A percentile compares a stretch with the other conserved stretches of the same genome.
Evolutionary conservation across 2,797 vertebrate species (phyloP).

Genomic region (Periophthalmus magnuspinnatus): DNA sequence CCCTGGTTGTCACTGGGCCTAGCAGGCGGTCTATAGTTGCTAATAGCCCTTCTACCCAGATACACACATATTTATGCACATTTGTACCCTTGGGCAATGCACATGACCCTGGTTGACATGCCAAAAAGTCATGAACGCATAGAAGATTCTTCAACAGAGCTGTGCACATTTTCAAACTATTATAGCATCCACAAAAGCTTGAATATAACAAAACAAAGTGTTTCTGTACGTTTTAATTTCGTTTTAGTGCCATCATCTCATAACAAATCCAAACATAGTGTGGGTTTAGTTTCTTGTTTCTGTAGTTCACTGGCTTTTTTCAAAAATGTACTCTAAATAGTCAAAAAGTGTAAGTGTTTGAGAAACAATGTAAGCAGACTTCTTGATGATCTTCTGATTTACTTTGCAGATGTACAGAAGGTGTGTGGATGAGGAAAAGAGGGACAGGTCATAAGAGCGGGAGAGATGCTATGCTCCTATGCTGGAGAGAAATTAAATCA

Average conservation of each 20-base stretch:
- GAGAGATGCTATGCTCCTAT: constrained; percentile 53
- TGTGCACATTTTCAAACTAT: constrained; percentile 4
- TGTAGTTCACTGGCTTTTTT: neutral
- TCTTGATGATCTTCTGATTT: constrained; percentile 44
- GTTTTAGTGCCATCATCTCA: neutral
- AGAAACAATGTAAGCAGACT: constrained; percentile 6
- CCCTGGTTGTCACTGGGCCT: constrained; percentile 69
- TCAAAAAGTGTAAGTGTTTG: neutral
- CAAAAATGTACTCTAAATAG: no score
- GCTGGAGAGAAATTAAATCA: constrained; percentile 97
- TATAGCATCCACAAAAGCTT: neutral
- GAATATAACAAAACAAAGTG: neutral
- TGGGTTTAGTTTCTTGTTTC: neutral
- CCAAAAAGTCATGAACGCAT: constrained; percentile 15
- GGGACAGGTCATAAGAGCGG: constrained; percentile 45
- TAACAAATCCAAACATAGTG: neutral
- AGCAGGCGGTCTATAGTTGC: constrained; percentile 58
- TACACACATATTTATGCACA: constrained; percentile 42
- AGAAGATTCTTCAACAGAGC: constrained; percentile 11
- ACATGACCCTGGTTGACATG: constrained; percentile 52
- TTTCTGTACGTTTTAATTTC: neutral
- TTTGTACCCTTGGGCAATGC: constrained; percentile 42
- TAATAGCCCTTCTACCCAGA: constrained; percentile 37
- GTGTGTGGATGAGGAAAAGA: constrained; percentile 52
- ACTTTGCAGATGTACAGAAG: constrained; percentile 52